Evolutionary conservation across 2,888 invertebrate genomes (phyloP).

Genomic region (Acronicta aceris): DNA sequence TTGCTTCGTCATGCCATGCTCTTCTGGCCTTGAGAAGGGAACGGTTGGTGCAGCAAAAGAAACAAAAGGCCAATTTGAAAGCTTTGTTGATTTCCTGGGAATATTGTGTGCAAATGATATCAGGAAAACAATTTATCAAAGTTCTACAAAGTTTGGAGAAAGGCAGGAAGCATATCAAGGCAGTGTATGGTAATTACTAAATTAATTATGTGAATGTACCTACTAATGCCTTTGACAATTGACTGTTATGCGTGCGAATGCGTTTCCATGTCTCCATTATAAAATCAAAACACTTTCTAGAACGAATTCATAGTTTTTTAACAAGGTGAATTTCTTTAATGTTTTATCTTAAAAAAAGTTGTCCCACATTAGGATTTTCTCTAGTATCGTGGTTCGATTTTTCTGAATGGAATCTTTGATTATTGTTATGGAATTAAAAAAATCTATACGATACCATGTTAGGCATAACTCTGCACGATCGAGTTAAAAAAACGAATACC

Average conservation of each 20-base stretch:
- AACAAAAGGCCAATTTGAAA: neutral
- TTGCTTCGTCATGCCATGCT: slow-evolving; percentile 11
- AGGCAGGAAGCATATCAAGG: slow-evolving; percentile 42
- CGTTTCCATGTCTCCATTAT: neutral
- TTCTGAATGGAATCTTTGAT: too few relatives aligned
- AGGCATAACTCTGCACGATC: too few relatives aligned
- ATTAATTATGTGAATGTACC: slow-evolving; percentile 21
- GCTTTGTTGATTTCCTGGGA: slow-evolving; percentile 3
- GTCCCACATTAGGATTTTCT: too few relatives aligned
- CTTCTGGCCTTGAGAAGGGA: slow-evolving; percentile 45
- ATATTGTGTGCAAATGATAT: slow-evolving; percentile 1
- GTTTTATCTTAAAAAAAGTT: too few relatives aligned
- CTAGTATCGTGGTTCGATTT: too few relatives aligned
- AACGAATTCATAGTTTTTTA: neutral
- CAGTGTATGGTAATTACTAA: slow-evolving; percentile 6
- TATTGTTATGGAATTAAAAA: too few relatives aligned
- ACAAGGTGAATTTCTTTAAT: too few relatives aligned
- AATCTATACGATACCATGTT: too few relatives aligned
- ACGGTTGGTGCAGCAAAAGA: slow-evolving; percentile 14
- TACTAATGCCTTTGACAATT: slow-evolving; percentile 16
- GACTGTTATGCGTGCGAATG: slow-evolving; percentile 2
- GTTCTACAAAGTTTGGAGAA: slow-evolving; percentile 18
- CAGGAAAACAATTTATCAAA: slow-evolving; percentile 14
- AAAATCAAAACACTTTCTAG: neutral
- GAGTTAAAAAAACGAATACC: too few relatives aligned